Evolutionary conservation across 2,888 invertebrate species (phyloP).

Genomic region (Napeogenes sylphis): DNA sequence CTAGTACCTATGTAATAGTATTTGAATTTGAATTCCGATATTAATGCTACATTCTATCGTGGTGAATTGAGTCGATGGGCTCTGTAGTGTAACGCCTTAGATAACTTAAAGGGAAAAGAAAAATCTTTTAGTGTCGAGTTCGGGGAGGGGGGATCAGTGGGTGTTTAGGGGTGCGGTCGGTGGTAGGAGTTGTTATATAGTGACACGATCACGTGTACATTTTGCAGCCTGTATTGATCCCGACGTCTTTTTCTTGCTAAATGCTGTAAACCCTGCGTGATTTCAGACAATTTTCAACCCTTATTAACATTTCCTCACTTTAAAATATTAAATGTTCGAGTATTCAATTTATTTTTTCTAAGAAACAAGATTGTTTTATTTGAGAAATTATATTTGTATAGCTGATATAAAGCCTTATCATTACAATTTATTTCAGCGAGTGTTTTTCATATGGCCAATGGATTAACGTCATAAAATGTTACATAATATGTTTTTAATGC

Average conservation of each 20-base stretch:
- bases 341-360: not conserved
- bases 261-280: conserved; percentile 53
- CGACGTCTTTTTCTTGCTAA: conserved; percentile 65
- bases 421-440: no score
- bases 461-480: no score
- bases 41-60: not conserved
- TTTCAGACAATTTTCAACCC: conserved; percentile 36
- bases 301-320: conserved; percentile 6
- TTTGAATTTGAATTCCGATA: conserved; percentile 15
- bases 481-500: no score
- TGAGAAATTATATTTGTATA: not conserved
- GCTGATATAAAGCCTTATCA: not conserved
- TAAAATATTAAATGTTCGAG: no score
- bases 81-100: conserved; percentile 17
- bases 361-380: not conserved
- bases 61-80: not conserved
- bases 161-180: conserved; percentile 65
- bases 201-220: conserved; percentile 77
- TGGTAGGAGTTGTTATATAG: conserved; percentile 73
- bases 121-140: conserved; percentile 66
- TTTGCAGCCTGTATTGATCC: conserved; percentile 76
- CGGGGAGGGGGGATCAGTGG: conserved; percentile 57
- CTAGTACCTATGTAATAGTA: conserved; percentile 22
- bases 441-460: no score
- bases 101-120: conserved; percentile 50